These are phyloP conservation scores for Pedetes capensis DNA, from an alignment of 2,113 vertebrate species.

Conservation along the genomic window DNA sequence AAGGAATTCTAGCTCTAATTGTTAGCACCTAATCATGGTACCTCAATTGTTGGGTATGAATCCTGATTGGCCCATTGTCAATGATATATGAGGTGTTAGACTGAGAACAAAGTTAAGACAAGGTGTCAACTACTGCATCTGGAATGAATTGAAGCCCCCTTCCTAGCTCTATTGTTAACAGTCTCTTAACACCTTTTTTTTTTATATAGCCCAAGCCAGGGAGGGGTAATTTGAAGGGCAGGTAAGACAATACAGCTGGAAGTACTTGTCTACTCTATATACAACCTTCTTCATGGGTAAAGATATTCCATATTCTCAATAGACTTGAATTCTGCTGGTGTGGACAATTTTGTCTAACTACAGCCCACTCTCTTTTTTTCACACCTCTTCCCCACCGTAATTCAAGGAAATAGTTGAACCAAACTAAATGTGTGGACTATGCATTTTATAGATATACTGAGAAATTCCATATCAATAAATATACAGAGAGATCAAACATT, in stretches of 20 bases:
- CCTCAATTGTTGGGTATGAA: not conserved
- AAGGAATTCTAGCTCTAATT: constrained; percentile 47
- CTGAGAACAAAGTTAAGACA: constrained; percentile 66
- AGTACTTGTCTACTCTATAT: constrained; percentile 43
- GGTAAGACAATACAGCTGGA: constrained; percentile 57
- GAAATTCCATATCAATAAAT: not conserved
- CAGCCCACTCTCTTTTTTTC: not conserved
- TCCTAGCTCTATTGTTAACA: constrained; percentile 70
- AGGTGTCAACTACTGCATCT: constrained; percentile 71
- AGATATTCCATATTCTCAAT: not conserved
- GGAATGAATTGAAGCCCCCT: constrained; percentile 60
- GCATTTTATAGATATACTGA: not conserved
- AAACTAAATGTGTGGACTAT: not conserved
- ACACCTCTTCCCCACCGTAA: not conserved
- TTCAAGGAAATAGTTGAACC: not conserved
- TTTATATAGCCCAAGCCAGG: not conserved
- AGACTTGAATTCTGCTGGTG: not conserved
- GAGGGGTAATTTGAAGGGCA: constrained; percentile 24
- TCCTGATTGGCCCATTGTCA: constrained; percentile 56
- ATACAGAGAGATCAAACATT: not conserved
- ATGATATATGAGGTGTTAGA: constrained; percentile 65
- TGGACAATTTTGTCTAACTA: not conserved
- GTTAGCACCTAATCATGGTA: constrained; percentile 59
- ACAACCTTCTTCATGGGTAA: not conserved
- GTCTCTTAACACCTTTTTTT: constrained; percentile 72